phyloP scores from a whole-genome alignment of 2,888 invertebrate genomes.

The Eucriotettix oculatus region DNA sequence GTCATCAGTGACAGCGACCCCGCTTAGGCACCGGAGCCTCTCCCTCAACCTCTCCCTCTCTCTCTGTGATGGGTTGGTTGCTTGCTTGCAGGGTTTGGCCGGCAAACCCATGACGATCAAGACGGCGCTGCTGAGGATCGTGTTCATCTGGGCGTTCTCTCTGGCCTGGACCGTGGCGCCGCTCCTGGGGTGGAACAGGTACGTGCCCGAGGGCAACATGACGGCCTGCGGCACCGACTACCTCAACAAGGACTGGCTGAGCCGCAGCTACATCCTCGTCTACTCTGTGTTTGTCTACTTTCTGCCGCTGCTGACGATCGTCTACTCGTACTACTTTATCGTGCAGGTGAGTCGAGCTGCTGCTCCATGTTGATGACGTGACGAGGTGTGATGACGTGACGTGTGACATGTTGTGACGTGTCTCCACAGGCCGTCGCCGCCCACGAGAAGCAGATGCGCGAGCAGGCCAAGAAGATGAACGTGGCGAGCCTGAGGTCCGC shows the following conservation, averaged over 20 bases:
- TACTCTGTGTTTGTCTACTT: conserved; percentile 69
- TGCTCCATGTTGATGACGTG: neutral
- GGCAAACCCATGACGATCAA: conserved; percentile 72
- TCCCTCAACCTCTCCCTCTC: no score
- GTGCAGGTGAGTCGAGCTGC: conserved; percentile 40
- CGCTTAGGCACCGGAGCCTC: no score
- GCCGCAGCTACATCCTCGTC: conserved; percentile 60
- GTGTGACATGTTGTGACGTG: neutral
- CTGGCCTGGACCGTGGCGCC: conserved; percentile 68
- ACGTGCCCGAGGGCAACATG: conserved; percentile 88
- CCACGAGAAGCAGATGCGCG: conserved; percentile 74
- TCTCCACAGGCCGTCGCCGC: conserved; percentile 66
- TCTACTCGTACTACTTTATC: conserved; percentile 79
- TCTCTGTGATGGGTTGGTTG: no score
- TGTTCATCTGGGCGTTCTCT: conserved; percentile 63
- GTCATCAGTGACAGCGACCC: no score
- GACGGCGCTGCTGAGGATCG: conserved; percentile 58
- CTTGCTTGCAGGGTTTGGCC: conserved; percentile 65
- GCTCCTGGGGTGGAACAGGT: conserved; percentile 78
- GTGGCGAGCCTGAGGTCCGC: conserved; percentile 71
- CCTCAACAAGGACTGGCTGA: conserved; percentile 54
- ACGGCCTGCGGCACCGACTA: conserved; percentile 87
- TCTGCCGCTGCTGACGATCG: conserved; percentile 57
- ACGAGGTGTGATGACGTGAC: neutral
- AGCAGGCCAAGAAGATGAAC: conserved; percentile 89